Base-by-base conservation (phyloP, 2,797 vertebrate species). In the Serranus cabrilla region DNA sequence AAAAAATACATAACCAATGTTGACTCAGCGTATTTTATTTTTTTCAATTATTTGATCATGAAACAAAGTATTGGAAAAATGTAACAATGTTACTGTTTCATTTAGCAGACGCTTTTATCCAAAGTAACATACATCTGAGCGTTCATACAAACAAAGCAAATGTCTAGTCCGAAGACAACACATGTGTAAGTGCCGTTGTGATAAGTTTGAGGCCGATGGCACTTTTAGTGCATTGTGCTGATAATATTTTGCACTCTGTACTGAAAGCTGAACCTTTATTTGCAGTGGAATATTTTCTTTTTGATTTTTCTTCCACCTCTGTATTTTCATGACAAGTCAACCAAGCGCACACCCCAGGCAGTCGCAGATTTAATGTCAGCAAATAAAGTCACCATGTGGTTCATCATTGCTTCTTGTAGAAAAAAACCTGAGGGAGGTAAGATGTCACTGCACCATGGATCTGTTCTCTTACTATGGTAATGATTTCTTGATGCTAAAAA, bases 1-100 rank as follows among this genome's bases (percentile, higher is more conserved):
- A 81, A 68, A 54, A 63, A 31, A 62, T 17, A 67, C 45, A 65
- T 66, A 81, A 63, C 50, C 37, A 52, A 71, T 14, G 10, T 21
- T 47, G 69, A 67, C 27, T 66, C 11, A 0, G 14, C 61, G 50
- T 61, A 7, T 51, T 82, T 76, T 31, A 11, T 23, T 37, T 0
- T 71, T 25, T 52, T 23, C 12, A 64, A 9, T 52, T n/a, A 52
- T 43, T 57, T 31, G 23, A 2, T 40, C 5, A n/a, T 60, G 0
- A 47, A 31, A 42, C 5, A 31, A 60, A 71, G 2, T 70, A 7
- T 3, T 40, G 27, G 27, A 27, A 27, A 27, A 27, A 0, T 27
- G 27, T 3, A 27, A 27, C 27, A 27, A 27, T 27, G 27, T 27
- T 27, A 27, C 27, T 3, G 6, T 27, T 27, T 27, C 27, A 27